Evolutionary conservation across 2,113 vertebrate genomes (phyloP).

Genomic region (Aegotheles bennettii): DNA sequence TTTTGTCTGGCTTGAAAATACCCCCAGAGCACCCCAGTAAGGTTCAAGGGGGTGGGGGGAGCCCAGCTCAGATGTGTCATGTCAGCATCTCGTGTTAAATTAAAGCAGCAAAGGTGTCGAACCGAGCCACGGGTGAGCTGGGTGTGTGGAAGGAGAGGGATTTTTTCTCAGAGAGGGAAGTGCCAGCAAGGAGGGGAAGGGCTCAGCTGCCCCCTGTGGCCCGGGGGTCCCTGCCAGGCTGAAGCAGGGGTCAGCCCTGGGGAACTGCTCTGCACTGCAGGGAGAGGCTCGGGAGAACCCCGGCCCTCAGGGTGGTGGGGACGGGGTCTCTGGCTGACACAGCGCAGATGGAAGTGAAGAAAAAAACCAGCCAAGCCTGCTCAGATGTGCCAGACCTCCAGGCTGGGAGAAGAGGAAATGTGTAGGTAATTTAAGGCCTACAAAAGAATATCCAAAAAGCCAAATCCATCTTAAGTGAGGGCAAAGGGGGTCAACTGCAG

Average conservation of each 20-base stretch:
- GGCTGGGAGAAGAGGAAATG: neutral
- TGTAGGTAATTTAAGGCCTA: neutral
- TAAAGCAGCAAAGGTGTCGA: neutral
- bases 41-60: neutral
- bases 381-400: neutral
- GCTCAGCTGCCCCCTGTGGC: neutral
- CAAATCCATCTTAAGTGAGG: neutral
- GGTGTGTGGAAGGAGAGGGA: neutral
- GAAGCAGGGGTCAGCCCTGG: neutral
- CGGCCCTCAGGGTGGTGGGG: neutral
- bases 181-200: neutral
- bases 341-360: neutral
- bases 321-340: neutral
- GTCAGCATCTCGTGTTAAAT: neutral
- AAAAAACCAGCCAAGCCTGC: neutral
- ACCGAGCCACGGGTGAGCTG: accelerated
- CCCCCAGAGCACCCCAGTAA: neutral
- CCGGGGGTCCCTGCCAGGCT: neutral
- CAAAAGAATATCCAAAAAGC: neutral
- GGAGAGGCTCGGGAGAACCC: neutral
- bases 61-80: neutral
- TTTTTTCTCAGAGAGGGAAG: neutral
- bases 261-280: neutral
- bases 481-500: neutral
- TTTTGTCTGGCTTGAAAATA: neutral